A percentile compares a stretch with the other conserved stretches of the same genome.
phyloP scores from a whole-genome alignment of 2,888 invertebrate species.

The Syrphus vitripennis region DNA sequence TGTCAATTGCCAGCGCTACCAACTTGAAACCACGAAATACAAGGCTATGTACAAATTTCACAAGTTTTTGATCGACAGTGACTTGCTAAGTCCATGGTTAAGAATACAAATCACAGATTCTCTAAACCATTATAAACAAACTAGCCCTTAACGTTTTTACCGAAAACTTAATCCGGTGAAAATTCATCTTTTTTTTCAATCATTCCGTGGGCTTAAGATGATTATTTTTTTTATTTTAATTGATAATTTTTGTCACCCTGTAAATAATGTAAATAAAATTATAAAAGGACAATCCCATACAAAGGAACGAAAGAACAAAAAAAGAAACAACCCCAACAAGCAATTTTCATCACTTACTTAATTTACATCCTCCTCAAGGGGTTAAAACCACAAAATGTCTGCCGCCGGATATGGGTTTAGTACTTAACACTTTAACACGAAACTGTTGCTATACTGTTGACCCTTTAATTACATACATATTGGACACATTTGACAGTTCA shows the following conservation, averaged over 20 bases:
- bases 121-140: too few species aligned
- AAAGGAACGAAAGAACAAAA: not conserved
- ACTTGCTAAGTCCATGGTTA: too few species aligned
- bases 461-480: slow-evolving; percentile 31
- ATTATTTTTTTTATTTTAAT: not conserved
- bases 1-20: too few species aligned
- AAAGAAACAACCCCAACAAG: not conserved
- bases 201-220: too few species aligned
- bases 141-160: too few species aligned
- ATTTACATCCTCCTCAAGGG: not conserved
- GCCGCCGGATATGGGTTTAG: slow-evolving; percentile 22
- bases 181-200: too few species aligned
- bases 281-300: not conserved
- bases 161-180: too few species aligned
- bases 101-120: too few species aligned
- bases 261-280: not conserved
- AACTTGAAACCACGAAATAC: too few species aligned
- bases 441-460: slow-evolving; percentile 19
- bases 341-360: slow-evolving; percentile 25
- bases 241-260: not conserved
- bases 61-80: too few species aligned
- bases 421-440: slow-evolving; percentile 28
- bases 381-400: slow-evolving; percentile 24
- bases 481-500: slow-evolving; percentile 23
- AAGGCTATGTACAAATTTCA: too few species aligned